A percentile compares a stretch with the other conserved stretches of the same genome.
Conservation (phyloP, 2,113 vertebrate species). For the Semnornis frantzii region DNA sequence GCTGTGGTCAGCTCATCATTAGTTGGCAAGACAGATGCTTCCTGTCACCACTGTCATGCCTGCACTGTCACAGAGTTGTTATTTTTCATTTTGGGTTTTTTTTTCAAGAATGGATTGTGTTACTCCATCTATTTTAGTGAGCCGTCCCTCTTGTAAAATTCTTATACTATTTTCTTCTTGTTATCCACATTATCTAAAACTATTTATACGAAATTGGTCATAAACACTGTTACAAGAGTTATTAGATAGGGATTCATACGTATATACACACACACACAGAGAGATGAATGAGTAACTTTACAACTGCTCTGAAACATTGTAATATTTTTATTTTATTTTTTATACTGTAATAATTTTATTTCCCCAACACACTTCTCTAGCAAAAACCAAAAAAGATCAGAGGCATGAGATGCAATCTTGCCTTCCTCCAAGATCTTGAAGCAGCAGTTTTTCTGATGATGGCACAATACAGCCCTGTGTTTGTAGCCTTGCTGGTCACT, state of each 20-base stretch:
- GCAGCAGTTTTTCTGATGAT: not conserved
- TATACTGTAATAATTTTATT: not conserved
- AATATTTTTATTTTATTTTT: not conserved
- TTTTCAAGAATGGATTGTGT: slow-evolving; percentile 55
- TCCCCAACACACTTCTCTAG: not conserved
- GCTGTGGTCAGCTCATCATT: not conserved
- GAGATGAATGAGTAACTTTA: slow-evolving; percentile 12
- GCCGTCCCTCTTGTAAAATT: slow-evolving; percentile 73
- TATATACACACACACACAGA: not conserved
- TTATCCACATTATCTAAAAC: slow-evolving; percentile 73
- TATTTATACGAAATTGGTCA: slow-evolving; percentile 71
- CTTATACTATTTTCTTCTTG: slow-evolving; percentile 67
- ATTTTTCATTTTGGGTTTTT: not conserved
- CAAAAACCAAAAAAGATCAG: not conserved
- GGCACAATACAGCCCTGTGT: not conserved
- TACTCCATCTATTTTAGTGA: slow-evolving; percentile 72
- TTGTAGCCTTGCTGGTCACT: not conserved
- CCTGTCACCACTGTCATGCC: slow-evolving; percentile 55
- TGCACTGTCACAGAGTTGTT: slow-evolving; percentile 55
- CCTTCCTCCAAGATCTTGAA: not conserved
- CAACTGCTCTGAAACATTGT: slow-evolving; percentile 57
- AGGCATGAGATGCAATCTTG: not conserved
- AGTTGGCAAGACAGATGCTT: slow-evolving; percentile 71
- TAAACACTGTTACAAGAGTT: slow-evolving; percentile 69
- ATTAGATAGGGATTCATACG: slow-evolving; percentile 1